Evolutionary conservation across 2,888 invertebrate genomes (phyloP), one percentile per base, ranked within the genome.

Genomic region (Lepetodrilus schrolli): DNA sequence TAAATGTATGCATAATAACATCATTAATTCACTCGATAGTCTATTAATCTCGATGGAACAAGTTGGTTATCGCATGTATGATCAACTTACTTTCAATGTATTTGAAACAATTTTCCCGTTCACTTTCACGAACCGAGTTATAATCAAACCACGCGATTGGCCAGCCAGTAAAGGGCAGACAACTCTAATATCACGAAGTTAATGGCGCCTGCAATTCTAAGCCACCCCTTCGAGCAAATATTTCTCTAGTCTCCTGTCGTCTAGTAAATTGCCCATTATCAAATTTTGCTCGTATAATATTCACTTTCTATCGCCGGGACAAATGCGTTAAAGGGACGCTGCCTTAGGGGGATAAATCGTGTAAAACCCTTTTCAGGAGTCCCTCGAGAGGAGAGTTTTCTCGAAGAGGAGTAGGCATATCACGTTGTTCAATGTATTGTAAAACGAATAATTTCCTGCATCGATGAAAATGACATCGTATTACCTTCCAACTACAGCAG

Each of bases 241-340:
- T 26, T 68, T 43, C 23, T 47, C 58, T 58, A 8, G 58, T 58
- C 30, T n/a, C 58, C n/a, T 30, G n/a, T 30, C 5, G 38, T 21
- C 23, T 26, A 68, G n/a, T 47, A 68, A 68, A 68, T 68, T 68
- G 68, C 43, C 47, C 68, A 68, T 68, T 68, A 68, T 68, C 68
- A 68, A 68, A 68, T 68, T 68, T 68, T 43, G 43, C 47, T 26
- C 26, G 38, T 43, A 68, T 68, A 68, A 68, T 68, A 21, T 68
- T 47, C 23, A 43, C 34, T 23, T 17, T 13, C 10, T 34, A 13
- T 2, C 30, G 58, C 17, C 34, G 34, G 30, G 58, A 58, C 58
- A 23, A 34, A 58, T 58, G 23, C 34, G 58, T 58, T 58, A 58
- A 58, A 58, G 58, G 34, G 58, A 30, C 23, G 10, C 13, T 26